These are phyloP conservation scores for Nothobranchius furzeri DNA, from an alignment of 2,113 vertebrate genomes.

Conservation along the genomic window DNA sequence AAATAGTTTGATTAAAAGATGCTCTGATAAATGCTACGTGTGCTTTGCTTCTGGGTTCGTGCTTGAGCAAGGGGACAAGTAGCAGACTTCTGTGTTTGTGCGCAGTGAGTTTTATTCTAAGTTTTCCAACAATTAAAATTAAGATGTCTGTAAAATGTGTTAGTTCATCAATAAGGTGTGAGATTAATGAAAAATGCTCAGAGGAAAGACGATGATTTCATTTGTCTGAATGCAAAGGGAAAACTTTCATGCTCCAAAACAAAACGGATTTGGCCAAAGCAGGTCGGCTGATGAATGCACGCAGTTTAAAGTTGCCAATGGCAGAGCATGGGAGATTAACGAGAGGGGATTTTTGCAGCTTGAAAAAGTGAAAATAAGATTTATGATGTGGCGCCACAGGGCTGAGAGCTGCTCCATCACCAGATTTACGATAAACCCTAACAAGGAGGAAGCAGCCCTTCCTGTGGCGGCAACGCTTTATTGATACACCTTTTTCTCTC, in stretches of 20 bases:
- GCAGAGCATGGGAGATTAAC: conserved; percentile 80
- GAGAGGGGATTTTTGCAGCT: conserved; percentile 75
- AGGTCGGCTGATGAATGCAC: conserved; percentile 76
- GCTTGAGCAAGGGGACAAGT: conserved; percentile 20
- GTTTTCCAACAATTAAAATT: conserved; percentile 29
- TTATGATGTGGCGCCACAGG: conserved; percentile 75
- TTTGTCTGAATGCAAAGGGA: conserved; percentile 47
- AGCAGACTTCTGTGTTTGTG: conserved; percentile 30
- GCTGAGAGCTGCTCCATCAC: conserved; percentile 81
- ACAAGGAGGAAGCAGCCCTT: conserved; percentile 77
- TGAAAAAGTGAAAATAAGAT: conserved; percentile 81
- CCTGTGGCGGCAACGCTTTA: conserved; percentile 67
- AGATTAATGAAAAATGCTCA: conserved; percentile 32
- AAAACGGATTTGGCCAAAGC: conserved; percentile 61
- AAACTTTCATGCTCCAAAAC: conserved; percentile 26
- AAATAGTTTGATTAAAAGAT: conserved; percentile 74
- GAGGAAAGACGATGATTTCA: conserved; percentile 5
- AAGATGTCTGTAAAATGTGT: conserved; percentile 50
- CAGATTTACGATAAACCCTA: conserved; percentile 83
- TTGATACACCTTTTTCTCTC: conserved; percentile 69
- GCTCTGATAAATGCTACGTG: conserved; percentile 60
- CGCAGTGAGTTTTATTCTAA: conserved; percentile 44
- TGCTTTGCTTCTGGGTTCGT: conserved; percentile 19
- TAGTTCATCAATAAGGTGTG: conserved; percentile 27
- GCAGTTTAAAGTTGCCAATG: conserved; percentile 77